Conservation (phyloP, 2,113 vertebrate genomes). For the Choloepus hoffmanni region DNA sequence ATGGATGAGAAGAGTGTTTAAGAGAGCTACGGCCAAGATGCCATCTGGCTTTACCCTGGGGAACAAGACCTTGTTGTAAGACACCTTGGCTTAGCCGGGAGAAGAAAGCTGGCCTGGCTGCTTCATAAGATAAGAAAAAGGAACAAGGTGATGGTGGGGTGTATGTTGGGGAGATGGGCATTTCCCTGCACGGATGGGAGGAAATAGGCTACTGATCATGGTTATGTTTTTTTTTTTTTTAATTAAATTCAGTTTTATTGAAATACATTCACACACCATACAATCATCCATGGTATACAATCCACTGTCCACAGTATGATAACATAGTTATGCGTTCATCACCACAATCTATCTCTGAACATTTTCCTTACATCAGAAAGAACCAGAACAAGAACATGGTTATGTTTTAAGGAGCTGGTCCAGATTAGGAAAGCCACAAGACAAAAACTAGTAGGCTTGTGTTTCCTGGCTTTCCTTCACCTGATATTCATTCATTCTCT, state of each 20-base stretch:
- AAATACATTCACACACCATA: too few species aligned
- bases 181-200: accelerated
- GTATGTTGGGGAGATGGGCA: accelerated
- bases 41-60: too few species aligned
- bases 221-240: too few species aligned
- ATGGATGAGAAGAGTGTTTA: accelerated
- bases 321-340: too few species aligned
- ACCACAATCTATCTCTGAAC: too few species aligned
- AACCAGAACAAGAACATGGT: too few species aligned
- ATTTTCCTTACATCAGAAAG: too few species aligned
- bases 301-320: too few species aligned
- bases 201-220: neutral
- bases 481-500: too few species aligned
- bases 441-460: neutral
- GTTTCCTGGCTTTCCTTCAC: neutral
- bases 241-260: too few species aligned
- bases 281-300: too few species aligned
- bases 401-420: neutral
- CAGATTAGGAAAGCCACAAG: neutral
- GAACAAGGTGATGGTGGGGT: neutral
- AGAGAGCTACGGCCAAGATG: accelerated
- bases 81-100: neutral
- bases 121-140: too few species aligned
- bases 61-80: neutral
- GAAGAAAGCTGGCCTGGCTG: neutral